Evolutionary conservation across 2,888 invertebrate genomes (phyloP), one percentile per base, ranked within the genome.

Genomic region (Drosophila affinis): DNA sequence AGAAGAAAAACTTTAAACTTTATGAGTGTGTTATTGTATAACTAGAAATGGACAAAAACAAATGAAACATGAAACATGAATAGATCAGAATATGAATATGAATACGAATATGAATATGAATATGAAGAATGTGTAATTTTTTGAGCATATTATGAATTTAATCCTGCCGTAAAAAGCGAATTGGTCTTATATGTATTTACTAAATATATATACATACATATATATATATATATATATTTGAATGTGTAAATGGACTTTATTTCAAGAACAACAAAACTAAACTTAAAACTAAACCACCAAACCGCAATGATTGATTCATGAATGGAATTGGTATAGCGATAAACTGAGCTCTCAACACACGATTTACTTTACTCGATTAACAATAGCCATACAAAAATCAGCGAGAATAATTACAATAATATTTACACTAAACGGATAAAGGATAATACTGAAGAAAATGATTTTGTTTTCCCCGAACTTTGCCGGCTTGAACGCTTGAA

Each of bases 141-240:
- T 85, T 81, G 60, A 76, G 71, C 80, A 82, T 88, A 82, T 79
- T 74, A 72, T 77, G 79, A 88, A 88, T 90, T 84, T 75, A 84
- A 77, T 88, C 88, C 88, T 90, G 90, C 88, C 88, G 88, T 87
- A 63, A 77, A 74, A 68, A 77, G 82, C 81, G 85, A 81, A 88
- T 84, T 88, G 88, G 76, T 81, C 78, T 85, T 78, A 73, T 78
- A 78, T 68, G 57, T 75, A 79, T 87, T 68, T 83, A 78, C 72
- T 70, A 70, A 58, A 62, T 61, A 45, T 57, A 75, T 59, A 69
- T 54, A 60, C 69, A 75, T 72, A 73, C 67, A 75, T 58, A 61
- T 54, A 32, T 57, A 69, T 59, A 69, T 54, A 57, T 71, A 75
- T 72, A 73, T 65, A 62, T 27, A 63, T 45, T 62, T 59, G 48